Conservation (phyloP, 2,888 invertebrate genomes). For the Rhyacophila evoluta region DNA sequence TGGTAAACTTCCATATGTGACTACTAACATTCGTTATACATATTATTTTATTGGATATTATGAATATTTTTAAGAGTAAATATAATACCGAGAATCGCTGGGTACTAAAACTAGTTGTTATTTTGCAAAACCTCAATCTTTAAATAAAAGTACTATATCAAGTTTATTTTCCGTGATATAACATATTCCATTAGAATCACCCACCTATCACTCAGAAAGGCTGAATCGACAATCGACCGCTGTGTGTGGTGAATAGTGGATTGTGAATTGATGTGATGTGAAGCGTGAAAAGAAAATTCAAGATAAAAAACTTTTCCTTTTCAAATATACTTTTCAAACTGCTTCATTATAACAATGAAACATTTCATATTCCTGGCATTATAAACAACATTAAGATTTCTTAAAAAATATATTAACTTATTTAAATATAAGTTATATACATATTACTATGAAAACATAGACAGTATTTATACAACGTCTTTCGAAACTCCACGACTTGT, state of each 20-base stretch:
- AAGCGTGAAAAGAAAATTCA: slow-evolving; percentile 41
- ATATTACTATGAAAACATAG: neutral
- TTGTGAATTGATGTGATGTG: slow-evolving; percentile 53
- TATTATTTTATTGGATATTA: too few species aligned
- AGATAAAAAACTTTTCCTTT: neutral
- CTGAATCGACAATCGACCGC: slow-evolving; percentile 53
- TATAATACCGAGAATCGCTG: too few species aligned
- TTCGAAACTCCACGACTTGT: too few species aligned
- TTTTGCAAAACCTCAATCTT: neutral
- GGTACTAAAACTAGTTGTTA: neutral
- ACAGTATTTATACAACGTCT: too few species aligned
- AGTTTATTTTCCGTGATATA: neutral
- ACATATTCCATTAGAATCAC: neutral
- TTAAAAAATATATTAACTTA: too few species aligned
- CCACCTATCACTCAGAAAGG: slow-evolving; percentile 20
- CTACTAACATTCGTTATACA: too few species aligned
- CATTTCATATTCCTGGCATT: neutral
- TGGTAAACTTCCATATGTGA: too few species aligned
- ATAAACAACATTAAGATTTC: too few species aligned
- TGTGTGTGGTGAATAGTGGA: slow-evolving; percentile 50
- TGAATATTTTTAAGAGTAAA: too few species aligned
- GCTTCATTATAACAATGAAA: neutral
- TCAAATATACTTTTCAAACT: neutral
- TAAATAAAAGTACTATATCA: slow-evolving; percentile 11
- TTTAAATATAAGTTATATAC: neutral